Evolutionary conservation across 2,113 vertebrate genomes (phyloP), one percentile per base, ranked within the genome.

Genomic region (Cyprinodon brontotheroides): DNA sequence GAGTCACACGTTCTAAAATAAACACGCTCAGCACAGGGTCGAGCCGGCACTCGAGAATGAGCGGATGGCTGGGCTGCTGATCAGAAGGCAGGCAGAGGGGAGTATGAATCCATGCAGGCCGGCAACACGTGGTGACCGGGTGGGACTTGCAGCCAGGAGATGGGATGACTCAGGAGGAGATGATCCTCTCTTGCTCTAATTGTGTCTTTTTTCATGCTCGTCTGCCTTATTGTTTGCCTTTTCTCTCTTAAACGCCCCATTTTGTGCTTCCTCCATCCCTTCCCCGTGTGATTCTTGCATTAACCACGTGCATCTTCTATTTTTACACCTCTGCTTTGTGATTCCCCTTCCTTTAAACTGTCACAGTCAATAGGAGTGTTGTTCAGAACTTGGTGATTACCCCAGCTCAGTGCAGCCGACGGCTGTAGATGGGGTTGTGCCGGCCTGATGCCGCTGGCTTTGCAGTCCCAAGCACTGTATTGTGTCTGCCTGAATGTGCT

Each of bases 1-100:
- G 92, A 93, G 86, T 93, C 92, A 93, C 89, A 84, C 87, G 59
- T 84, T 91, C 86, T 75, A 91, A 92, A 91, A 93, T 93, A 92
- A 92, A 93, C 89, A 89, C 80, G 60, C 82, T 82, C 84, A 43
- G 50, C 84, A 53, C 83, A 79, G 76, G 39, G 74, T 84, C 78
- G 77, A 88, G 85, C 82, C 80, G 69, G 78, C 83, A 68, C 81
- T 75, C 80, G 71, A 77, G 29, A 77, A 47, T 59, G 60, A 79
- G 82, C 22, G 83, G 84, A 78, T 82, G 83, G 85, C 79, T 74
- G 82, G 73, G 83, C 78, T 45, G 53, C 86, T 72, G 84, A 88
- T 89, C 89, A 82, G 85, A 81, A 84, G 81, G 73, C 78, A 78
- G 76, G 86, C 73, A 38, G 84, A 67, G 40, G 85, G 81, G 82